These are phyloP conservation scores for Xestia sexstrigata DNA, from an alignment of 2,888 invertebrate species.

Conservation along the genomic window DNA sequence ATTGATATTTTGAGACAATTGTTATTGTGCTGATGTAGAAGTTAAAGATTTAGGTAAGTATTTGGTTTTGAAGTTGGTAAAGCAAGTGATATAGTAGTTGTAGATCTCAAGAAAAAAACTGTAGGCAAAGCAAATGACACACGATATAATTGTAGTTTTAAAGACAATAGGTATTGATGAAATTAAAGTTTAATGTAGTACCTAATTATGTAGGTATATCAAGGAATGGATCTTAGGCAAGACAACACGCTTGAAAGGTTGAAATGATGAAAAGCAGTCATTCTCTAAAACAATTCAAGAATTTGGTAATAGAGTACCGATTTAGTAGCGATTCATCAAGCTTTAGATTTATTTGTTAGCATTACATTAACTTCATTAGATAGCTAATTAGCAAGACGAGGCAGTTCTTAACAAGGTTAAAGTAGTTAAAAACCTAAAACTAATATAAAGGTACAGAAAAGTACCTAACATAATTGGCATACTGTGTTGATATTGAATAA, in stretches of 20 bases:
- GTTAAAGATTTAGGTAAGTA: not conserved
- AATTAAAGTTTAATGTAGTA: no score
- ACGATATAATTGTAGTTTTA: not conserved
- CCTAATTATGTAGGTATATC: no score
- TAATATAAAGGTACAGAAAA: not conserved
- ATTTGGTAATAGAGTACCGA: not conserved
- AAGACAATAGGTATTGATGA: not conserved
- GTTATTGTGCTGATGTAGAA: not conserved
- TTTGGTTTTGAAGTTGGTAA: not conserved
- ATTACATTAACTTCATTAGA: not conserved
- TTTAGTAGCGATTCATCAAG: not conserved
- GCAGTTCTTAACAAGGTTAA: not conserved
- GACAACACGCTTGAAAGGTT: not conserved
- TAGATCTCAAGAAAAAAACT: not conserved
- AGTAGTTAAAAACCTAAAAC: not conserved
- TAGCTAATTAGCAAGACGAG: not conserved
- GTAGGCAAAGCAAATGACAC: not conserved
- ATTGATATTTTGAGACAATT: conserved; percentile 33
- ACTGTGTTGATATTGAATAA: not conserved
- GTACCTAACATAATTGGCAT: conserved; percentile 6
- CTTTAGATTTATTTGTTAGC: not conserved
- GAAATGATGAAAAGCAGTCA: not conserved
- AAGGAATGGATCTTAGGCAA: not conserved
- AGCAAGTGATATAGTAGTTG: not conserved
- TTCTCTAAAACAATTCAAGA: not conserved